phyloP scores from a whole-genome alignment of 2,113 vertebrate species.

The Puntigrus tetrazona region DNA sequence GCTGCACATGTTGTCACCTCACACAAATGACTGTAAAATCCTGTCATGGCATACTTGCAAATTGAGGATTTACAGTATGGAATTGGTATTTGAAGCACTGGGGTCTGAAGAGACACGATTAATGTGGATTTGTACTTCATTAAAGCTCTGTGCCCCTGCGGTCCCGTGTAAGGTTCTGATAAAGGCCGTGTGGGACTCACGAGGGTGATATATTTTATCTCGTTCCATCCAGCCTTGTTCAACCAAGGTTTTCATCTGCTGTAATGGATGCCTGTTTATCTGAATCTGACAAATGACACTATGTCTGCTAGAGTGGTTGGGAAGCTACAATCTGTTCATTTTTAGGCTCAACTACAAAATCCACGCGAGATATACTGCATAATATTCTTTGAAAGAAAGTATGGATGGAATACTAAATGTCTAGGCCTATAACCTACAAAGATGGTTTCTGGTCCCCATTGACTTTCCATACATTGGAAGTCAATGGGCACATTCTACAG shows the following conservation, averaged over 20 bases:
- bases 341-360: not conserved
- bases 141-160: constrained; percentile 8
- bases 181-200: not conserved
- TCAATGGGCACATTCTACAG: too few species aligned
- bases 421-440: not conserved
- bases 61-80: constrained; percentile 16
- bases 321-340: not conserved
- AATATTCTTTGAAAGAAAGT: not conserved
- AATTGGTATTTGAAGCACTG: not conserved
- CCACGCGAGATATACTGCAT: not conserved
- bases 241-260: not conserved
- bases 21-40: constrained; percentile 16
- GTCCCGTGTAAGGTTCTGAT: not conserved
- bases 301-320: not conserved
- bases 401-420: not conserved
- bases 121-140: constrained; percentile 35
- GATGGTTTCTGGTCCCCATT: too few species aligned
- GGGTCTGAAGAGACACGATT: constrained; percentile 24
- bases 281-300: not conserved
- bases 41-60: not conserved
- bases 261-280: not conserved
- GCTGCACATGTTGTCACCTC: constrained; percentile 19
- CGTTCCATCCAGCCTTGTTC: not conserved
- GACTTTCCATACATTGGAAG: too few species aligned
- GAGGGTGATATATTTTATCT: not conserved